Evolutionary conservation across 2,797 vertebrate species (phyloP).

Genomic region (Gallinago nigripennis): DNA sequence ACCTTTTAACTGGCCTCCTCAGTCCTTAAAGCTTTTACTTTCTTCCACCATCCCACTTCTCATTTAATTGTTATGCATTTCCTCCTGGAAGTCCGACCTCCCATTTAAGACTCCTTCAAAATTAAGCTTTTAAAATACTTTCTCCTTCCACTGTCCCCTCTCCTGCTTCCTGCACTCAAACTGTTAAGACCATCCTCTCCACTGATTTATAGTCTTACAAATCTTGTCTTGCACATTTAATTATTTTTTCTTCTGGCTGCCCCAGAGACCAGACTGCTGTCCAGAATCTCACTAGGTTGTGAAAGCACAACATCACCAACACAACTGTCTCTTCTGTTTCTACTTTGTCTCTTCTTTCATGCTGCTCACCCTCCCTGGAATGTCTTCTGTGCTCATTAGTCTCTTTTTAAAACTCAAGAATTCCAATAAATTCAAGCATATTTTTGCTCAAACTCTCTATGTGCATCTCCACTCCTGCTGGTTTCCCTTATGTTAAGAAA

Average conservation of each 20-base stretch:
- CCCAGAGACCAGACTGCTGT: neutral
- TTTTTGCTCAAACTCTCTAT: neutral
- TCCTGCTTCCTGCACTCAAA: neutral
- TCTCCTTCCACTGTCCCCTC: accelerated
- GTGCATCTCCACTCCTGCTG: neutral
- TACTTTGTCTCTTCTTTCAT: neutral
- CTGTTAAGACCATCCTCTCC: no score
- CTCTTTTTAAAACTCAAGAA: neutral
- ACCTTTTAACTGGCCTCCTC: neutral
- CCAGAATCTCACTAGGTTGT: accelerated
- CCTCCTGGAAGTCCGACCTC: neutral
- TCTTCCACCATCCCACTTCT: neutral
- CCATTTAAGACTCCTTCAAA: neutral
- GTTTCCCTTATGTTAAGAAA: neutral
- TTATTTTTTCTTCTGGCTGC: neutral
- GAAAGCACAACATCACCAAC: neutral
- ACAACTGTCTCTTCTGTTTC: accelerated
- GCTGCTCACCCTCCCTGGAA: neutral
- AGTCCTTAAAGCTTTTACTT: neutral
- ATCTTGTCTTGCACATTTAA: accelerated
- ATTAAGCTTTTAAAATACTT: neutral
- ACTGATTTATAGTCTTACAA: neutral
- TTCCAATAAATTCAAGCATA: neutral
- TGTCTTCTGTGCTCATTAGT: neutral
- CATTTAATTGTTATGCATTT: neutral